Percentiles rank a stretch among this genome's conserved stretches.
These are phyloP conservation scores for Trididemnum clinides DNA, from an alignment of 23 tunicate genomes.

Conservation along the genomic window DNA sequence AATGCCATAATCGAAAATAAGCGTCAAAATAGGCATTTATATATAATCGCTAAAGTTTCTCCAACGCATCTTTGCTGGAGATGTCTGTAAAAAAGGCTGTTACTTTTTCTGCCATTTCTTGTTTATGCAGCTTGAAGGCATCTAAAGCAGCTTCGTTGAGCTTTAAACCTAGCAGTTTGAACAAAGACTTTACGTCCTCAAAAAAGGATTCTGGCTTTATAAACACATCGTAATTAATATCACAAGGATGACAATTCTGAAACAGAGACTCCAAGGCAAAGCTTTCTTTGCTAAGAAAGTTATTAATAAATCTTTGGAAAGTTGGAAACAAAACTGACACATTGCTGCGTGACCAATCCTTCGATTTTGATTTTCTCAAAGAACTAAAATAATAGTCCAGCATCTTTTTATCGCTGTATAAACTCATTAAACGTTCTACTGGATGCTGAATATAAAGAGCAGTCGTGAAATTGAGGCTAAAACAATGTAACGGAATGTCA, in stretches of 20 bases:
- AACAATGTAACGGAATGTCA: too few relatives aligned
- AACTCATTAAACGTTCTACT: background rate
- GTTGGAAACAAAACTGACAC: background rate
- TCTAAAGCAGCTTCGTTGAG: background rate
- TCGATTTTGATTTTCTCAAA: background rate
- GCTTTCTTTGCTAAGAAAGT: background rate
- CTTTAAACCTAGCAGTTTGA: background rate
- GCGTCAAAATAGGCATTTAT: too few relatives aligned
- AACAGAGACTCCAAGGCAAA: background rate
- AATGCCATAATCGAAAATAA: too few relatives aligned
- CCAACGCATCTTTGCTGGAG: too few relatives aligned
- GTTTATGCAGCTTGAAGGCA: too few relatives aligned
- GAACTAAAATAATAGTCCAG: background rate
- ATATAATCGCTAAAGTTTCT: too few relatives aligned
- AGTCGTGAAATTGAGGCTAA: background rate
- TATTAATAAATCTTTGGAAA: slow-evolving; percentile 2
- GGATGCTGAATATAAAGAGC: slow-evolving; percentile 2
- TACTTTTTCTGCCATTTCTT: too few relatives aligned
- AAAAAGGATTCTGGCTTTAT: background rate
- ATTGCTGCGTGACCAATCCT: background rate
- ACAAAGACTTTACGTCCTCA: background rate
- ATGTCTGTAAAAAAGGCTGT: too few relatives aligned
- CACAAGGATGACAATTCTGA: slow-evolving; percentile 21
- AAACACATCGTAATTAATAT: slow-evolving; percentile 27
- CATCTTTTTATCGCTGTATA: background rate